Evolutionary conservation across 2,888 invertebrate species (phyloP).

Genomic region (Ophraella communa): DNA sequence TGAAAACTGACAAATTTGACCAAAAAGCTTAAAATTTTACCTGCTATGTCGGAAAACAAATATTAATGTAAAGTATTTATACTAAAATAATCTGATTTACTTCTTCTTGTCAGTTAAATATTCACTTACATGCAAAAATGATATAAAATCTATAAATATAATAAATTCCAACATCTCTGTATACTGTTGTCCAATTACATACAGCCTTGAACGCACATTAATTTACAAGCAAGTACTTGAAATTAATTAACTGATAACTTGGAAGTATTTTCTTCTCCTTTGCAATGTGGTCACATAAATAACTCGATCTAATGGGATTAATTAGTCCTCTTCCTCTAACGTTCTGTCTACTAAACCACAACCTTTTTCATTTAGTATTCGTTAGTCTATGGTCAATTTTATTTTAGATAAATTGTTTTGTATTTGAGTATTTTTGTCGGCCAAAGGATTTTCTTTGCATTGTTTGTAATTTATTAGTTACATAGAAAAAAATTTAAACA

Average conservation of each 20-base stretch:
- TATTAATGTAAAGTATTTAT: too few relatives aligned
- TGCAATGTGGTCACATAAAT: conserved; percentile 40
- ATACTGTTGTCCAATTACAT: conserved; percentile 10
- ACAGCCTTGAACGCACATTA: conserved; percentile 20
- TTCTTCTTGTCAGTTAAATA: too few relatives aligned
- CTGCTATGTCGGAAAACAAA: background rate
- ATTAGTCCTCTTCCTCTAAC: conserved; percentile 30
- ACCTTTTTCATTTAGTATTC: too few relatives aligned
- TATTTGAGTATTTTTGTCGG: too few relatives aligned
- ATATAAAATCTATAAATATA: background rate
- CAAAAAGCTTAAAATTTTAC: too few relatives aligned
- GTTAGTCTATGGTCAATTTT: too few relatives aligned
- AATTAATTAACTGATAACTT: conserved; percentile 35
- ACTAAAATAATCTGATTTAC: too few relatives aligned
- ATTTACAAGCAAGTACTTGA: conserved; percentile 28
- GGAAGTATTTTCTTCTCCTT: conserved; percentile 21
- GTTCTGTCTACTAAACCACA: background rate
- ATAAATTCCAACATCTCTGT: conserved; percentile 3
- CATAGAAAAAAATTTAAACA: too few relatives aligned
- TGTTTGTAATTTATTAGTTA: too few relatives aligned
- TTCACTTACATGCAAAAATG: conserved; percentile 1
- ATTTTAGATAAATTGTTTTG: too few relatives aligned
- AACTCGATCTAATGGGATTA: conserved; percentile 39
- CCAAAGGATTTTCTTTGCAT: too few relatives aligned
- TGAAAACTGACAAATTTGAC: too few relatives aligned